Evolutionary conservation across 2,113 vertebrate genomes (phyloP).

Genomic region (Polypterus senegalus): DNA sequence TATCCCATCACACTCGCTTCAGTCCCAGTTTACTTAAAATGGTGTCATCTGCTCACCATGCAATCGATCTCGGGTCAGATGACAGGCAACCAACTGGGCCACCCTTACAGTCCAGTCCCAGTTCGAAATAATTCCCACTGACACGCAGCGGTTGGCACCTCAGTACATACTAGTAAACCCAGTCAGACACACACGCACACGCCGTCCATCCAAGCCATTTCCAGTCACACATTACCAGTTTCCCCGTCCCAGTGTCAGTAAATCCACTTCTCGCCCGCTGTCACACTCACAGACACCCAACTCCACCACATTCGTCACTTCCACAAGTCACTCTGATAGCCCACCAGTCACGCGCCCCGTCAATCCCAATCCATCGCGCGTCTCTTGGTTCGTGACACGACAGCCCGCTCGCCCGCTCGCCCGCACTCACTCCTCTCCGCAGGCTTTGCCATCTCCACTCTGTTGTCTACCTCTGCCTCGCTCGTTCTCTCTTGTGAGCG

Average conservation of each 20-base stretch:
- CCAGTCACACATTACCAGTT: background rate
- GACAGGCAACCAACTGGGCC: too few species aligned
- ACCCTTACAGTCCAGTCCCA: too few species aligned
- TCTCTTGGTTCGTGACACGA: background rate
- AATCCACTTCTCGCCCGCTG: background rate
- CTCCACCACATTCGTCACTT: background rate
- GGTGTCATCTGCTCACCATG: too few species aligned
- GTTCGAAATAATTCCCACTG: too few species aligned
- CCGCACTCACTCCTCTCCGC: background rate
- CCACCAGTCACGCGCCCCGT: background rate
- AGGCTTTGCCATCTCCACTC: background rate
- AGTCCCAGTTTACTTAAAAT: too few species aligned
- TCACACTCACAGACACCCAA: background rate
- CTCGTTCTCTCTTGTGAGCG: accelerated
- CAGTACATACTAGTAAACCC: too few species aligned
- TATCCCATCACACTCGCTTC: too few species aligned
- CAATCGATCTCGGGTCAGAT: too few species aligned
- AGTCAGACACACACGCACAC: too few species aligned
- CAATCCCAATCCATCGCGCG: background rate
- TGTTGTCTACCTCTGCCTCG: background rate
- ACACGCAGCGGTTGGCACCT: too few species aligned
- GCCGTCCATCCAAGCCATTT: too few species aligned
- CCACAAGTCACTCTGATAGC: background rate
- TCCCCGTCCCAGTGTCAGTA: background rate
- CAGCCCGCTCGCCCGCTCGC: accelerated